A percentile compares a stretch with the other conserved stretches of the same genome.
Conservation (phyloP, 2,888 invertebrate genomes). For the Lamproptera curius region DNA sequence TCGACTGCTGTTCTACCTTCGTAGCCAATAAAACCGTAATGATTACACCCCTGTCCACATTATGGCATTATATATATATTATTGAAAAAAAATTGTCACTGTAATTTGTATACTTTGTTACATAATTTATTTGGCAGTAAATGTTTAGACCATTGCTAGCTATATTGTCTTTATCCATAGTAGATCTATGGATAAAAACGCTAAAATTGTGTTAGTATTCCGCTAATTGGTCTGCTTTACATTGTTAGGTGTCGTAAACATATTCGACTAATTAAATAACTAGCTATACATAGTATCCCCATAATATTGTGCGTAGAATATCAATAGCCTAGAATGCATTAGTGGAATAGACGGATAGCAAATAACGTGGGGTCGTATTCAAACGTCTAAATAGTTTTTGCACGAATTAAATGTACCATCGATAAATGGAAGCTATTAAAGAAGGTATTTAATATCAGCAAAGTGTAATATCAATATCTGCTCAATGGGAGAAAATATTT, state of each 20-base stretch:
- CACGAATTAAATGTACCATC: background rate
- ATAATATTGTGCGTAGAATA: constrained; percentile 55
- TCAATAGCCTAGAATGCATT: constrained; percentile 63
- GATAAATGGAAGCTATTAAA: constrained; percentile 11
- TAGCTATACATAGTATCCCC: constrained; percentile 58
- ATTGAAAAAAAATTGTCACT: too few relatives aligned
- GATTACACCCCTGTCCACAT: too few relatives aligned
- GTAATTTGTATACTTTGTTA: too few relatives aligned
- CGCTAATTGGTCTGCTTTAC: too few relatives aligned
- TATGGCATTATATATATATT: too few relatives aligned
- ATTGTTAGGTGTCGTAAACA: constrained; percentile 53
- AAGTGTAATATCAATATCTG: too few relatives aligned
- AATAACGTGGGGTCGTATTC: constrained; percentile 48
- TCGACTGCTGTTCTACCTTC: too few relatives aligned
- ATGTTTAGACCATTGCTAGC: constrained; percentile 13
- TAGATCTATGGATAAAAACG: too few relatives aligned
- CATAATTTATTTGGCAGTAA: too few relatives aligned
- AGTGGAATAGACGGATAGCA: constrained; percentile 60
- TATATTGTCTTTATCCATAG: constrained; percentile 47
- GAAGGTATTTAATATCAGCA: constrained; percentile 3
- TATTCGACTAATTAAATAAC: constrained; percentile 73
- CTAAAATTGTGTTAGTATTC: too few relatives aligned
- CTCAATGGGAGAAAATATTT: too few relatives aligned
- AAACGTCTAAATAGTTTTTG: constrained; percentile 21
- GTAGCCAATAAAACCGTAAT: too few relatives aligned